Conservation (phyloP, 2,797 vertebrate genomes). For the Peromyscus aztecus region DNA sequence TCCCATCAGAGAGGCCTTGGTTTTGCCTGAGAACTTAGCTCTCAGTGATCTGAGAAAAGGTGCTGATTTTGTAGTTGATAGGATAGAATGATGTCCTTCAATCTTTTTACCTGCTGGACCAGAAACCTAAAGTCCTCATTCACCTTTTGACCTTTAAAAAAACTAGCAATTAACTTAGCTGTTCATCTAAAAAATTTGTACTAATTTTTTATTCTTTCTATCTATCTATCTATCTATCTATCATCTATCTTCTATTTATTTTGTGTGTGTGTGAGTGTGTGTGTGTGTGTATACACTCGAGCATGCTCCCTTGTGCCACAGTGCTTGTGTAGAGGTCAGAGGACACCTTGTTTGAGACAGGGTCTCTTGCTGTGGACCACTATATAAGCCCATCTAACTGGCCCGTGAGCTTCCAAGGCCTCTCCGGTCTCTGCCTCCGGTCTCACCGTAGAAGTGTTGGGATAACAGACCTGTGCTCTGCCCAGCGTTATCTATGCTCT, state of each 20-base stretch:
- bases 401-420: not conserved
- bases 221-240: too few relatives aligned
- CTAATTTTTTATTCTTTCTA: not conserved
- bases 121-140: not conserved
- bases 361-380: not conserved
- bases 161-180: not conserved
- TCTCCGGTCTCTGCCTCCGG: not conserved
- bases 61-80: not conserved
- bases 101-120: not conserved
- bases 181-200: not conserved
- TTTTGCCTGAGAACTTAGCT: not conserved
- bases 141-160: conserved; percentile 33
- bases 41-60: not conserved
- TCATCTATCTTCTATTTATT: not conserved
- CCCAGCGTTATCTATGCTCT: not conserved
- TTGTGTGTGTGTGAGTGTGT: not conserved
- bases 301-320: not conserved
- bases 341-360: not conserved
- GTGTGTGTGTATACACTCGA: not conserved
- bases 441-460: not conserved
- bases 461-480: not conserved
- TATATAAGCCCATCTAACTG: not conserved
- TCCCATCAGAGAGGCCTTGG: not conserved
- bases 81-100: not conserved
- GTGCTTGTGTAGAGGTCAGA: too few relatives aligned